Evolutionary conservation across 2,888 invertebrate species (phyloP), one percentile per base, ranked within the genome.

Genomic region (Epirrita christyi): DNA sequence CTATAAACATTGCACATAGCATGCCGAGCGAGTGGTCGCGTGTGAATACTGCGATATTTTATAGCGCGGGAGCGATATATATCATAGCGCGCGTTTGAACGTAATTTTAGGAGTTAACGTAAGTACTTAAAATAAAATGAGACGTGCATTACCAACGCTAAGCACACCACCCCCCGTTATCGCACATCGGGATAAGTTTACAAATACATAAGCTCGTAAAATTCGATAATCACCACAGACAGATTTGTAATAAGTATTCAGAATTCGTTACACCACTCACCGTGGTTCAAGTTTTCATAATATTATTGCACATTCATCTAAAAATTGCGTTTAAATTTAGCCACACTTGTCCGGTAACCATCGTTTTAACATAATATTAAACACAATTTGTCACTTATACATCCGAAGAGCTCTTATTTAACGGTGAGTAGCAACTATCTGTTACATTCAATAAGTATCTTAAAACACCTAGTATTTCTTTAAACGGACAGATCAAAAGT

Each of bases 151-250:
- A 86, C 77, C 83, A 78, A 80, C 75, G 15, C 32, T 38, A 55
- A 55, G 62, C 63, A 56, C 48, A 61, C 58, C 68, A 60, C 64
- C 49, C 58, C 54, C 50, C 64, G 78, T 70, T 77, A 74, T 82
- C 83, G 83, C 78, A 80, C 86, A 85, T 85, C 85, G 88, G 87
- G 84, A 85, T 55, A 84, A 85, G 85, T 87, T 87, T 92, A 65
- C 67, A 65, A 64, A 65, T 67, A 67, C 65, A 65, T 67, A 92
- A 92, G 91, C 91, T 92, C 91, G 80, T 91, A 87, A 86, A 89
- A 89, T 91, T 91, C 90, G 91, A 88, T 91, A 88, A 85, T 85
- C 84, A 90, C 90, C 89, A 88, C 88, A 89, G 88, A 90, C 80
- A 88, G 78, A 81, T 84, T 85, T 86, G 80, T 83, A 81, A 68